These are phyloP conservation scores for Etheostoma spectabile DNA, from an alignment of 2,113 vertebrate genomes.

Conservation along the genomic window DNA sequence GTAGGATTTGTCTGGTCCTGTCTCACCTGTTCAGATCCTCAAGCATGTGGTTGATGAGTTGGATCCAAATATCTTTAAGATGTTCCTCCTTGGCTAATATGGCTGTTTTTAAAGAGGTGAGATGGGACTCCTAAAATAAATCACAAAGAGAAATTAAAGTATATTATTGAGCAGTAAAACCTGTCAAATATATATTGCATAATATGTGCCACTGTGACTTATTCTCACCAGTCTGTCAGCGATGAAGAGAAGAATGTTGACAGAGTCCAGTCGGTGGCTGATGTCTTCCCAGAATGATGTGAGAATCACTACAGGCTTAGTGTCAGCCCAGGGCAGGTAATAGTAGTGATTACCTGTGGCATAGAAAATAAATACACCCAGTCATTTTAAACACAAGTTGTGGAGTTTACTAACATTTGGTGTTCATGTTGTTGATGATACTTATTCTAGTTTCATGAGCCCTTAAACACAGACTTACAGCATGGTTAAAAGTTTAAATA, in stretches of 20 bases:
- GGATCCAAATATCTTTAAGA: slow-evolving; percentile 89
- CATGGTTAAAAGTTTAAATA: neutral
- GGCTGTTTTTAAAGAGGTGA: slow-evolving; percentile 88
- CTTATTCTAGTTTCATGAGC: neutral
- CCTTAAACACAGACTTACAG: neutral
- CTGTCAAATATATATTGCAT: neutral
- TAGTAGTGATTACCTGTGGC: slow-evolving; percentile 94
- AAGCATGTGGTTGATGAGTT: slow-evolving; percentile 90
- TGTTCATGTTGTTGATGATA: neutral
- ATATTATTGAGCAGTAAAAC: neutral
- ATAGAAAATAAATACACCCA: slow-evolving; percentile 33
- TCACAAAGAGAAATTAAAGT: slow-evolving; percentile 12
- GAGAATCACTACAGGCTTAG: slow-evolving; percentile 94
- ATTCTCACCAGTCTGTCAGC: slow-evolving; percentile 89
- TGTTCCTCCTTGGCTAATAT: slow-evolving; percentile 87
- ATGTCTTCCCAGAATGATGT: slow-evolving; percentile 98
- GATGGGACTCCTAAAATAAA: slow-evolving; percentile 88
- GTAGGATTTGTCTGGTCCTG: neutral
- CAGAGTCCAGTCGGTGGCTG: slow-evolving; percentile 90
- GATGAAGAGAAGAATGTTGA: slow-evolving; percentile 89
- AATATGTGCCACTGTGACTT: neutral
- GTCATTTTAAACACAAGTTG: slow-evolving; percentile 32
- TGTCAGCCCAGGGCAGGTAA: slow-evolving; percentile 94
- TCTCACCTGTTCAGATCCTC: slow-evolving; percentile 86
- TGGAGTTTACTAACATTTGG: neutral